Conservation (phyloP, 2,888 invertebrate species). For the Coremacera marginata region DNA sequence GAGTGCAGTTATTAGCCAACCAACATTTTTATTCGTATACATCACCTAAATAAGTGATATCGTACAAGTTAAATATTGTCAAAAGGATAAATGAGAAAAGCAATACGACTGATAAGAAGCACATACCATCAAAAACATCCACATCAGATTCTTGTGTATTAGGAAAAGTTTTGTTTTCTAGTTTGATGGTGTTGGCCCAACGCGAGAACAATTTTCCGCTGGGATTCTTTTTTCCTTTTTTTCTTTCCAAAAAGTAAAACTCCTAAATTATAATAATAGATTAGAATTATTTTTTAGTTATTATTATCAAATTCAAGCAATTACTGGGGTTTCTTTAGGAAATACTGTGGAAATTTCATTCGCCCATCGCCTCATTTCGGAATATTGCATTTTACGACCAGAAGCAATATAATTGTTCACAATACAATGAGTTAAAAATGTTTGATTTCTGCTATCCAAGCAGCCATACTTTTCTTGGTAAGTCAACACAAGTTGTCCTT, state of each 20-base stretch:
- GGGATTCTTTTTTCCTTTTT: conserved; percentile 43
- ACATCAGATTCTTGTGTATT: no score
- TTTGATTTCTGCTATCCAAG: conserved; percentile 36
- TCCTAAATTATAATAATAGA: conserved; percentile 24
- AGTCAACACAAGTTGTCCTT: conserved; percentile 36
- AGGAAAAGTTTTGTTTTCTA: neutral
- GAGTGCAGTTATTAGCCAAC: no score
- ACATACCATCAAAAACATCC: no score
- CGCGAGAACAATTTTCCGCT: conserved; percentile 41
- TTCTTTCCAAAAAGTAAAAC: conserved; percentile 39
- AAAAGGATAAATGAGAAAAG: no score
- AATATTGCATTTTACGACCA: conserved; percentile 26
- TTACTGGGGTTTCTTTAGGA: conserved; percentile 31
- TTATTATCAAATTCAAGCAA: conserved; percentile 25
- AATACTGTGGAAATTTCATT: conserved; percentile 35
- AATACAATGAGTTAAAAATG: conserved; percentile 33
- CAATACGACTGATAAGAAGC: no score
- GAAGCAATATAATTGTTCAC: conserved; percentile 32
- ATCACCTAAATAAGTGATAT: no score
- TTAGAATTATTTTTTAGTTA: neutral
- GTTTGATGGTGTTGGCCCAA: conserved; percentile 38
- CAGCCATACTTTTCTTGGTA: conserved; percentile 29
- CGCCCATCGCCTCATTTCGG: conserved; percentile 35
- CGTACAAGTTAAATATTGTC: no score
- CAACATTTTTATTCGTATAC: no score